A percentile compares a stretch with the other conserved stretches of the same genome.
These are phyloP conservation scores for Odontesthes bonariensis DNA, from an alignment of 2,113 vertebrate species.

Conservation along the genomic window DNA sequence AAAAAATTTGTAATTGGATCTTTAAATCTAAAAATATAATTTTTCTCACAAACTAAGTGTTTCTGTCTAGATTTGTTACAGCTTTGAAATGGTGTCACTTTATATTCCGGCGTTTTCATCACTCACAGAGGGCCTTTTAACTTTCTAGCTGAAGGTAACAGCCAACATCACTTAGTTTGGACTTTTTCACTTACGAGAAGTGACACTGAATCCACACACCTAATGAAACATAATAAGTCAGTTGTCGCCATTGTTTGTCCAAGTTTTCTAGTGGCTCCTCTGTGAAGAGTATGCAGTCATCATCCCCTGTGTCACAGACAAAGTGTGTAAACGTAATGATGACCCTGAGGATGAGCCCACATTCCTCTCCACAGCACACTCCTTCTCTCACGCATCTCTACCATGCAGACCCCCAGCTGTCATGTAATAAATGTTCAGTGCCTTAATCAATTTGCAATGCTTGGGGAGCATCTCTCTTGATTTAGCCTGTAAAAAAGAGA, in stretches of 20 bases:
- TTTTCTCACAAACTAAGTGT: no score
- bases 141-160: slow-evolving; percentile 11
- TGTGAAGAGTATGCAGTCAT: slow-evolving; percentile 16
- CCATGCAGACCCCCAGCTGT: slow-evolving; percentile 70
- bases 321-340: slow-evolving; percentile 62
- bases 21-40: no score
- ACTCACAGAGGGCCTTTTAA: background rate
- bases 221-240: slow-evolving; percentile 15
- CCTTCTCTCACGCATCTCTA: slow-evolving; percentile 59
- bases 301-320: slow-evolving; percentile 34
- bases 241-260: slow-evolving; percentile 34
- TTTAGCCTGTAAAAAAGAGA: slow-evolving; percentile 67
- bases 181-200: slow-evolving; percentile 2
- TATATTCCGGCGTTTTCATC: background rate
- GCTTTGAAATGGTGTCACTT: background rate
- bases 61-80: no score
- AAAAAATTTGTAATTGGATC: no score
- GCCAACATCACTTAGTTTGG: background rate
- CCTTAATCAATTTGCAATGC: slow-evolving; percentile 87
- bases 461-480: slow-evolving; percentile 80
- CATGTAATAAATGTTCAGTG: slow-evolving; percentile 85
- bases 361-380: slow-evolving; percentile 65
- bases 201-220: background rate
- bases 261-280: slow-evolving; percentile 31
- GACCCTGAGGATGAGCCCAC: slow-evolving; percentile 59